Conservation (phyloP, 2,888 invertebrate species). For the Pemphredon lugubris region DNA sequence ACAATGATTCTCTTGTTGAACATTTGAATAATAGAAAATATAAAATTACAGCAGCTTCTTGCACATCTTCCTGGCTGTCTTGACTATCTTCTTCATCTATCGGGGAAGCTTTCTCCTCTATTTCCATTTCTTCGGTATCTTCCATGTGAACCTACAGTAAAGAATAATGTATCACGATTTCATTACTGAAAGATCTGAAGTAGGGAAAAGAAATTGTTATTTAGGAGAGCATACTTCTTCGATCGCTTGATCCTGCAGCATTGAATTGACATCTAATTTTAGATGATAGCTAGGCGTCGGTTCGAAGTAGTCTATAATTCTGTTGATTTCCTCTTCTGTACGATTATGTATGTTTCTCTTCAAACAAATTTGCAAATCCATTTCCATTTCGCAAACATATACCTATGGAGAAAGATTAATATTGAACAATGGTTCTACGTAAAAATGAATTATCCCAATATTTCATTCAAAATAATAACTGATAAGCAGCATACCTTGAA, state of each 20-base stretch:
- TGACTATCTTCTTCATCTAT: constrained; percentile 77
- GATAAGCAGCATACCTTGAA: constrained; percentile 93
- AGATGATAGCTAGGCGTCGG: constrained; percentile 91
- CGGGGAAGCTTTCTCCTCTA: constrained; percentile 49
- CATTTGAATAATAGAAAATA: constrained; percentile 1
- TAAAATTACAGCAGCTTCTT: constrained; percentile 65
- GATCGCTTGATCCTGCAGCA: constrained; percentile 92
- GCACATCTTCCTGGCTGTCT: constrained; percentile 76
- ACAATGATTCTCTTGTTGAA: neutral
- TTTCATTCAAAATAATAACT: constrained; percentile 7
- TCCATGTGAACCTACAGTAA: constrained; percentile 76
- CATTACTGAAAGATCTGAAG: too few relatives aligned
- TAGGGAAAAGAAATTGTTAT: too few relatives aligned
- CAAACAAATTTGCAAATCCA: constrained; percentile 89
- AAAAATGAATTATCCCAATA: neutral
- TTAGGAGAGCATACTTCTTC: constrained; percentile 84
- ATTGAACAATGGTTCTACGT: neutral
- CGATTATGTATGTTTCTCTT: constrained; percentile 94
- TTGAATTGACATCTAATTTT: constrained; percentile 89
- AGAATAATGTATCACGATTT: too few relatives aligned
- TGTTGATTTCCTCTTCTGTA: constrained; percentile 89
- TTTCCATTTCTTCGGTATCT: constrained; percentile 65
- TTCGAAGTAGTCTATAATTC: constrained; percentile 88
- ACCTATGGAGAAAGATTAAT: constrained; percentile 83
- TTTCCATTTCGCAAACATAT: constrained; percentile 93